Evolutionary conservation across 2,797 vertebrate species (phyloP).

Genomic region (Anas georgica): DNA sequence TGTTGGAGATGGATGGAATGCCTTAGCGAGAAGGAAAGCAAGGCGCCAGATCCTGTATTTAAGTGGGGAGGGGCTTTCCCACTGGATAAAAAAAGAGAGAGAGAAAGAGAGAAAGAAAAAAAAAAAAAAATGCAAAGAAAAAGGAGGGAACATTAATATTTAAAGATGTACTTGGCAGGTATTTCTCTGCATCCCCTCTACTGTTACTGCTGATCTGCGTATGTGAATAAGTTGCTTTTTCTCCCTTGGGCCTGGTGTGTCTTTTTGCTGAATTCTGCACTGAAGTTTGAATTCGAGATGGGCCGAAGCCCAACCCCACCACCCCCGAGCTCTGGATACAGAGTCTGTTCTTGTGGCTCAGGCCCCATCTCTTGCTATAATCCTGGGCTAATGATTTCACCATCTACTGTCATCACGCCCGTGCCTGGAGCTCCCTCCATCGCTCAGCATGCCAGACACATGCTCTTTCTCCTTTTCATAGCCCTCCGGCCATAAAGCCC

Average conservation of each 20-base stretch:
- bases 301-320: background rate
- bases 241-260: background rate
- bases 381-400: constrained; percentile 45
- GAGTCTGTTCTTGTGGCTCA: background rate
- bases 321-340: background rate
- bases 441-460: background rate
- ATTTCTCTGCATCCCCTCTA: background rate
- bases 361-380: background rate
- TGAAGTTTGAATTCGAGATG: background rate
- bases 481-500: background rate
- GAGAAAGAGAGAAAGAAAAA: background rate
- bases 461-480: background rate
- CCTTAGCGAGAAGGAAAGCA: background rate
- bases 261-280: constrained; percentile 29
- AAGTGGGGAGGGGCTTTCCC: background rate
- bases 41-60: background rate
- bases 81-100: rapidly evolving
- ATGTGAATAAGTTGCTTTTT: background rate
- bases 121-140: background rate
- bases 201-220: background rate
- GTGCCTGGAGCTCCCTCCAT: constrained; percentile 17
- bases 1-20: background rate
- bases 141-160: background rate
- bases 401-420: constrained; percentile 7
- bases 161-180: constrained; percentile 8